Percentiles rank a stretch among this genome's conserved stretches.
Evolutionary conservation across 2,797 vertebrate species (phyloP).

Genomic region (Macrochelys suwanniensis): DNA sequence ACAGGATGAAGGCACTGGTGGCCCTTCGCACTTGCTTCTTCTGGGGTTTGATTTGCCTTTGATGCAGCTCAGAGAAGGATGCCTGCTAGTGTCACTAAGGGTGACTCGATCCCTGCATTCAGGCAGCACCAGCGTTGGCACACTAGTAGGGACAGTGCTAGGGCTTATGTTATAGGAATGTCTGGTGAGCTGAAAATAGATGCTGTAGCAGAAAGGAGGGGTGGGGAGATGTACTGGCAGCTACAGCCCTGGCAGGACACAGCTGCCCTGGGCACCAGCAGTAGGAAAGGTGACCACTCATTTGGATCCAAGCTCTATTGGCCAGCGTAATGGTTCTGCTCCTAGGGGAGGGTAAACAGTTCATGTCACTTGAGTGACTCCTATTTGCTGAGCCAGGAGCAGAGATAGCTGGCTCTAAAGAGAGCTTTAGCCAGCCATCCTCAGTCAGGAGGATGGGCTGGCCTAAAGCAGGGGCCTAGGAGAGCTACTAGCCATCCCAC

Average conservation of each 20-base stretch:
- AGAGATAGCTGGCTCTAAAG: neutral
- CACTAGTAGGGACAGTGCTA: neutral
- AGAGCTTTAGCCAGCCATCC: neutral
- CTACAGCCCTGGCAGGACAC: neutral
- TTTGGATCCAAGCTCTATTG: neutral
- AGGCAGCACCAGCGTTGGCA: neutral
- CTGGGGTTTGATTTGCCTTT: neutral
- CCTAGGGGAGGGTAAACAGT: neutral
- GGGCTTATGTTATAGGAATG: fast-evolving
- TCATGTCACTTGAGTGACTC: neutral
- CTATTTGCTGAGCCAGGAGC: neutral
- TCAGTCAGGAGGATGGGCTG: neutral
- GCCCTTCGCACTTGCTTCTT: neutral
- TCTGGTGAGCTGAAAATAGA: neutral
- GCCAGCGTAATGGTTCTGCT: neutral
- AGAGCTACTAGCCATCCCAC: neutral
- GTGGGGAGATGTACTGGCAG: neutral
- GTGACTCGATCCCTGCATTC: neutral
- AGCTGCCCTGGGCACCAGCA: neutral
- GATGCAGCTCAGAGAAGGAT: neutral
- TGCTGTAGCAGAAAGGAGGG: neutral
- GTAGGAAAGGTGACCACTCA: neutral
- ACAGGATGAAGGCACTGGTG: neutral
- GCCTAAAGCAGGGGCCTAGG: neutral
- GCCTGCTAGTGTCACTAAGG: neutral